Evolutionary conservation across 2,797 vertebrate genomes (phyloP), one percentile per base, ranked within the genome.

Genomic region (Lacerta viridis): DNA sequence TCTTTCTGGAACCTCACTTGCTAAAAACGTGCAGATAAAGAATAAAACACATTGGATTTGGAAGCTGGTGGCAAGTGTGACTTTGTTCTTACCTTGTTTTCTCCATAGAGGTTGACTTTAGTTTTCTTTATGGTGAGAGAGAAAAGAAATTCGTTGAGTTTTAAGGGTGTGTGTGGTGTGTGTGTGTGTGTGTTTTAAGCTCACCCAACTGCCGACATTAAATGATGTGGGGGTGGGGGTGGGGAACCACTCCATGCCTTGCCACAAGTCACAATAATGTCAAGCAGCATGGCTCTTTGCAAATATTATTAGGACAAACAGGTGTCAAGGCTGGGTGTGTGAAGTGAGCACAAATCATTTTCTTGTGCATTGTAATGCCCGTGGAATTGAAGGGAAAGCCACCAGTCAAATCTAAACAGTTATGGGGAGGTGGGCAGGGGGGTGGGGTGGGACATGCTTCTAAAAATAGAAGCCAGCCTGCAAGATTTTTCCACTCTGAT

Each of bases 191-290:
- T 2, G 83, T 46, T n/a, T 89, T 83, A 93, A 91, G 92, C 74
- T 90, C 66, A 76, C 69, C 84, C 84, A 89, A 90, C 84, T 78
- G 91, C 86, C 55, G 77, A 93, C 92, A 78, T 92, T 94, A 88
- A 93, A 94, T 89, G 82, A 88, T 27, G 79, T 90, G 88, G 90
- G 94, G 95, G 94, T 95, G 94, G 90, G 94, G 95, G 94, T 95
- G 94, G 90, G 94, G 95, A 94, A n/a, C 8, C 72, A 86, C 86
- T 92, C 89, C 33, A 80, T 81, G 84, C 83, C 82, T 74, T 81
- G 33, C 85, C 78, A 93, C 80, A 84, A 89, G 83, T 41, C 4
- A 7, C 2, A 86, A 46, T 46, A 91, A 68, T 39, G 86, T 88
- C 87, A 91, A 85, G 64, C 39, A 71, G 36, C 71, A 46, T n/a